These are phyloP conservation scores for Willowsia nigromaculata DNA, from an alignment of 2,888 invertebrate genomes.

Conservation along the genomic window DNA sequence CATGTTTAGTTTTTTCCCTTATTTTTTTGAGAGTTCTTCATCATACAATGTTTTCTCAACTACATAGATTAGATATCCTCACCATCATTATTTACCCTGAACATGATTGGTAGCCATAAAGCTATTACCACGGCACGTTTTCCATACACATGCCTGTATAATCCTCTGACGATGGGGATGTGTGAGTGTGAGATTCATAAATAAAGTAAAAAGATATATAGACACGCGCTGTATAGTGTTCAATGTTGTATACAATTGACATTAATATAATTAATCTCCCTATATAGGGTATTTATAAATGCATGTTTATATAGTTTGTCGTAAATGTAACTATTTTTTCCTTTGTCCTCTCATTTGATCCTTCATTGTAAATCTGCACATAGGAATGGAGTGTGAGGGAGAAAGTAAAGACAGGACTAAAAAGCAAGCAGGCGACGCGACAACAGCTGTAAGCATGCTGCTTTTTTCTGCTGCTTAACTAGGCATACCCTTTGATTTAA, in stretches of 20 bases:
- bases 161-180: background rate
- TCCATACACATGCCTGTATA: conserved; percentile 53
- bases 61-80: conserved; percentile 9
- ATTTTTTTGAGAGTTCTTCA: background rate
- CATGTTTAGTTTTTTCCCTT: background rate
- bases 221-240: no score
- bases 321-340: conserved; percentile 54
- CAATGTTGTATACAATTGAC: no score
- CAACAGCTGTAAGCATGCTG: conserved; percentile 51
- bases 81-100: background rate
- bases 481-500: conserved; percentile 23
- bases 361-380: background rate
- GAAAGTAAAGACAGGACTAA: background rate
- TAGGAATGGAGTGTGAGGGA: background rate
- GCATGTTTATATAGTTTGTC: background rate
- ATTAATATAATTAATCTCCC: background rate
- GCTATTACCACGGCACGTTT: conserved; percentile 56
- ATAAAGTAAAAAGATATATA: background rate
- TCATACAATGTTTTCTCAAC: background rate
- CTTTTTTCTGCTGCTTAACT: background rate
- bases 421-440: background rate
- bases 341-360: conserved; percentile 49
- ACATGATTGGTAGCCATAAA: background rate
- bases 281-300: background rate
- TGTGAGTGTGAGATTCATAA: background rate